Percentiles rank a stretch among this genome's conserved stretches.
phyloP scores from a whole-genome alignment of 2,113 vertebrate genomes.

The Paracanthobrama guichenoti region DNA sequence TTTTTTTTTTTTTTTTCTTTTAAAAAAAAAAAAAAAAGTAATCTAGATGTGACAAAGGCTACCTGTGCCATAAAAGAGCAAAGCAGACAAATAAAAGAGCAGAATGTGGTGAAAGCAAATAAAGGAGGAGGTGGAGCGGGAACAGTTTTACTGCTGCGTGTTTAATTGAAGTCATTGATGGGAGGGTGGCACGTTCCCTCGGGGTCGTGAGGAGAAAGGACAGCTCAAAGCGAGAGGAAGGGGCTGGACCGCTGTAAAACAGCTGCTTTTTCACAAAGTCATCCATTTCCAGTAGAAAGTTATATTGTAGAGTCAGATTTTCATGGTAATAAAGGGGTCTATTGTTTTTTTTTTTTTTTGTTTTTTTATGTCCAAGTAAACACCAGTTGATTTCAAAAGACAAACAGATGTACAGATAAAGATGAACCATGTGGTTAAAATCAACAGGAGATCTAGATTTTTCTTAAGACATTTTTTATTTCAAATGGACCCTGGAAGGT shows the following conservation, averaged over 20 bases:
- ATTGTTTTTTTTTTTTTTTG: neutral
- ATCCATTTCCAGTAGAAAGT: conserved; percentile 59
- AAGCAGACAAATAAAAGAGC: conserved; percentile 63
- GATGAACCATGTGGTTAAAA: neutral
- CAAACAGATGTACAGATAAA: neutral
- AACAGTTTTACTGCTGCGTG: conserved; percentile 69
- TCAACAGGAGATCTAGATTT: neutral
- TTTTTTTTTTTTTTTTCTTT: too few relatives aligned
- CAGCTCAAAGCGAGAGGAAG: conserved; percentile 55
- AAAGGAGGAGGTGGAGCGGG: conserved; percentile 58
- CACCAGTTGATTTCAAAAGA: conserved; percentile 7
- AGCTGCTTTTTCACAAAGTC: conserved; percentile 66
- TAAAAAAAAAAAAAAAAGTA: conserved; percentile 61
- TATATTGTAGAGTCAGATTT: conserved; percentile 50
- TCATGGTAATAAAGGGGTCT: conserved; percentile 56
- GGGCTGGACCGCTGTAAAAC: conserved; percentile 68
- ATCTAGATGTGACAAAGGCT: conserved; percentile 66
- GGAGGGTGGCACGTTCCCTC: conserved; percentile 65
- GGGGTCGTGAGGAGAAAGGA: conserved; percentile 64
- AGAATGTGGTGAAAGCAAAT: conserved; percentile 66
- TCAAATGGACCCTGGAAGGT: neutral
- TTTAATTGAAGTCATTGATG: conserved; percentile 70
- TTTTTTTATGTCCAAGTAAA: conserved; percentile 33
- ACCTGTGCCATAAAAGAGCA: conserved; percentile 68
- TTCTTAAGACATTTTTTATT: neutral